A percentile compares a stretch with the other conserved stretches of the same genome.
Evolutionary conservation across 2,113 vertebrate species (phyloP).

Genomic region (Chlamydotis undulata): DNA sequence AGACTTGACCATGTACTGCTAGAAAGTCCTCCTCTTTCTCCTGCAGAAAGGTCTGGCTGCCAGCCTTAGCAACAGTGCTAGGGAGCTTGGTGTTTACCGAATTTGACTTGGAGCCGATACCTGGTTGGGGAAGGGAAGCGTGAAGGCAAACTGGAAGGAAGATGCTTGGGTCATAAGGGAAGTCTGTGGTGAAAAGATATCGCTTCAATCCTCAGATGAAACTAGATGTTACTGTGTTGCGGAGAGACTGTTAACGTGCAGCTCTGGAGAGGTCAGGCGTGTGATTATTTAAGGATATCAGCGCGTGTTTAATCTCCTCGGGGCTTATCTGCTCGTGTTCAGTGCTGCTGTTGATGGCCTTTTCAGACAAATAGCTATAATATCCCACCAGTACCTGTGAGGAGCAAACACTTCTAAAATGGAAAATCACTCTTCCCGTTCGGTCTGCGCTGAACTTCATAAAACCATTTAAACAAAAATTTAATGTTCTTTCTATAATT

Average conservation of each 20-base stretch:
- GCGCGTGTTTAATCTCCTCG: background rate
- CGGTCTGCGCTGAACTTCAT: background rate
- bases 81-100: background rate
- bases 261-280: background rate
- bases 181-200: slow-evolving; percentile 9
- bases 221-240: background rate
- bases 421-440: background rate
- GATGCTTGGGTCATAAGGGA: slow-evolving; percentile 9
- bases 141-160: slow-evolving; percentile 1
- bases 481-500: background rate
- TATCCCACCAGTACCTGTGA: background rate
- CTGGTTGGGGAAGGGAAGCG: background rate
- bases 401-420: background rate
- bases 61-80: background rate
- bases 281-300: background rate
- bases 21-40: background rate
- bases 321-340: background rate
- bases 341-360: background rate
- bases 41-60: background rate
- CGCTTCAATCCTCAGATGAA: background rate
- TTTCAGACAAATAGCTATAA: background rate
- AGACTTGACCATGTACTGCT: background rate
- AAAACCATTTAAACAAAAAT: background rate
- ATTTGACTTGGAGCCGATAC: background rate
- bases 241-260: background rate